A percentile compares a stretch with the other conserved stretches of the same genome.
Evolutionary conservation across 2,797 vertebrate genomes (phyloP).

Genomic region (Crenuchus spilurus): DNA sequence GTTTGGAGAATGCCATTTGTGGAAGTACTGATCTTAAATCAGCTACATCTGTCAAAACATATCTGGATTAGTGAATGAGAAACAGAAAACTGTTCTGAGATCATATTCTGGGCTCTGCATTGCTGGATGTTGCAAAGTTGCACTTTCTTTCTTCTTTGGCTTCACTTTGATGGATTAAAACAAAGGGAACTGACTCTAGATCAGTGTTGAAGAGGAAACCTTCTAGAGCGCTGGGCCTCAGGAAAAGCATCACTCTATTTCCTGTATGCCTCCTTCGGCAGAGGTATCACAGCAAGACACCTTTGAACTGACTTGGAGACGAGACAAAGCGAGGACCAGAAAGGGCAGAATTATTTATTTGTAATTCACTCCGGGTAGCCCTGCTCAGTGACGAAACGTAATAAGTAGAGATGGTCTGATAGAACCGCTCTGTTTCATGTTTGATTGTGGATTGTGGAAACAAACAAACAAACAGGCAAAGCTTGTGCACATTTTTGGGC

Average conservation of each 20-base stretch:
- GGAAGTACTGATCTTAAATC: neutral
- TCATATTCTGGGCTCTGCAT: neutral
- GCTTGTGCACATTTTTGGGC: neutral
- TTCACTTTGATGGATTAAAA: conserved; percentile 7
- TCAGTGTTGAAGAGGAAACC: conserved; percentile 7
- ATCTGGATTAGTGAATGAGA: neutral
- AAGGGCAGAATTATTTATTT: conserved; percentile 38
- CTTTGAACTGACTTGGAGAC: conserved; percentile 40
- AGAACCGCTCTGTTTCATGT: neutral
- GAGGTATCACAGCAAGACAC: conserved; percentile 29
- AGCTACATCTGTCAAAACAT: neutral
- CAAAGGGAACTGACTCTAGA: neutral
- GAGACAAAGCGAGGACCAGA: conserved; percentile 25
- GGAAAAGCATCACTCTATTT: conserved; percentile 37
- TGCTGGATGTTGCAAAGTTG: neutral
- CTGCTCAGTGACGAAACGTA: conserved; percentile 14
- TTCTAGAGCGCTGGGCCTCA: conserved; percentile 27
- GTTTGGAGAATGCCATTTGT: neutral
- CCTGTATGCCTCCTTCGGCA: conserved; percentile 37
- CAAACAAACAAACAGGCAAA: neutral
- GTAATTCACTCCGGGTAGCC: conserved; percentile 9
- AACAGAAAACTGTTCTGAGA: neutral
- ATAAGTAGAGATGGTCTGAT: neutral
- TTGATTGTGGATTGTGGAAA: neutral
- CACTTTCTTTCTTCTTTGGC: neutral